phyloP scores from a whole-genome alignment of 2,113 vertebrate species.

The Pangasianodon gigas region DNA sequence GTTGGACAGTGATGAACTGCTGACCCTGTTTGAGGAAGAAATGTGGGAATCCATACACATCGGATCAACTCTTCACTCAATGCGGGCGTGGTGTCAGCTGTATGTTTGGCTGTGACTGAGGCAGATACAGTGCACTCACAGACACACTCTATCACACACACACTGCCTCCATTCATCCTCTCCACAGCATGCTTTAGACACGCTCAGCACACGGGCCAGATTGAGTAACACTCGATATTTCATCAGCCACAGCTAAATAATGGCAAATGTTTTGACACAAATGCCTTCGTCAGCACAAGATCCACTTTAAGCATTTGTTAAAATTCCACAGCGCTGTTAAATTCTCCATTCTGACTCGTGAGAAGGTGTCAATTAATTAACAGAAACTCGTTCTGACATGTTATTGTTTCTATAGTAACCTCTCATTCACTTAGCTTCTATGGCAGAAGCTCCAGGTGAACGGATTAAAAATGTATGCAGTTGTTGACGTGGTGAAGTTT shows the following conservation, averaged over 20 bases:
- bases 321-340: background rate
- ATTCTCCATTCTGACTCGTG: background rate
- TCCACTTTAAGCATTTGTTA: background rate
- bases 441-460: background rate
- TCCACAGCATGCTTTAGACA: conserved; percentile 53
- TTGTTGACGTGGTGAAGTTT: no score
- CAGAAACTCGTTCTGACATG: background rate
- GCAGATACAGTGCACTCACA: conserved; percentile 18
- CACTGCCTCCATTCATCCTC: conserved; percentile 57
- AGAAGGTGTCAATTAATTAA: background rate
- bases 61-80: conserved; percentile 52
- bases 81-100: conserved; percentile 56
- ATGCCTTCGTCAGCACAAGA: background rate
- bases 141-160: conserved; percentile 36
- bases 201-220: conserved; percentile 46
- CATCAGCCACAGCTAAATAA: conserved; percentile 7
- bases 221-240: conserved; percentile 21
- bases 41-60: conserved; percentile 55
- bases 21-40: conserved; percentile 39
- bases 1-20: conserved; percentile 50
- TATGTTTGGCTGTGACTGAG: conserved; percentile 36
- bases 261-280: conserved; percentile 14
- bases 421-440: background rate
- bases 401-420: background rate
- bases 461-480: background rate